These are phyloP conservation scores for Onychomys torridus DNA, from an alignment of 2,797 vertebrate species.

Conservation along the genomic window DNA sequence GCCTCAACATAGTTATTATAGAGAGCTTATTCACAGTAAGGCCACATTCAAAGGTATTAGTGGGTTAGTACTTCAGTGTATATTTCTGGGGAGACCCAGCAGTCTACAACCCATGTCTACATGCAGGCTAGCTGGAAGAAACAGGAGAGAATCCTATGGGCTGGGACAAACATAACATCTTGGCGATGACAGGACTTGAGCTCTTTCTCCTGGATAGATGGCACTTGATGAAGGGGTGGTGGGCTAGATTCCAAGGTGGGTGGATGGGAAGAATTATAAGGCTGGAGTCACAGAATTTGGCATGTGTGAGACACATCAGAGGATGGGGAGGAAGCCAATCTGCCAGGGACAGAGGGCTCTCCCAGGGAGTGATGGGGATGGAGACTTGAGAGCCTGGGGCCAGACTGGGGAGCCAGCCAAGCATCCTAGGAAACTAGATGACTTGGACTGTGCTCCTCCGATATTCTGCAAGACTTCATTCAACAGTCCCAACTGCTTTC, in stretches of 20 bases:
- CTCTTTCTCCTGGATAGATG: conserved; percentile 1
- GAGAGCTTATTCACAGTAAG: not conserved
- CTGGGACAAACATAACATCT: not conserved
- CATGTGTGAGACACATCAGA: not conserved
- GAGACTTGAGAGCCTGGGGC: not conserved
- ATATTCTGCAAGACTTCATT: conserved; percentile 10
- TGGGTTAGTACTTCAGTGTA: not conserved
- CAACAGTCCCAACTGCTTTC: not conserved
- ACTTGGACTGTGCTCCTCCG: not conserved
- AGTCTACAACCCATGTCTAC: not conserved
- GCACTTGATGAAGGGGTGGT: not conserved
- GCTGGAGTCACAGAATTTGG: conserved; percentile 4
- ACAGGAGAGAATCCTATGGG: not conserved
- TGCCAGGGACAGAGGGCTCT: not conserved
- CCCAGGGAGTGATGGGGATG: not conserved
- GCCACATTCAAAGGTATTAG: not conserved
- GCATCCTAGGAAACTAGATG: not conserved
- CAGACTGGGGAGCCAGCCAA: not conserved
- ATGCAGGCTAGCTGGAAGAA: not conserved
- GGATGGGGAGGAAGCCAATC: not conserved
- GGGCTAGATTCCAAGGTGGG: not conserved
- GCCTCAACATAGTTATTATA: not conserved
- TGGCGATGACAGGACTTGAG: not conserved
- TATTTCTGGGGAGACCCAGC: not conserved
- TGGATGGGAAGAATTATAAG: not conserved